Conservation (phyloP, 2,888 invertebrate species). For the Polymixis flavicincta region DNA sequence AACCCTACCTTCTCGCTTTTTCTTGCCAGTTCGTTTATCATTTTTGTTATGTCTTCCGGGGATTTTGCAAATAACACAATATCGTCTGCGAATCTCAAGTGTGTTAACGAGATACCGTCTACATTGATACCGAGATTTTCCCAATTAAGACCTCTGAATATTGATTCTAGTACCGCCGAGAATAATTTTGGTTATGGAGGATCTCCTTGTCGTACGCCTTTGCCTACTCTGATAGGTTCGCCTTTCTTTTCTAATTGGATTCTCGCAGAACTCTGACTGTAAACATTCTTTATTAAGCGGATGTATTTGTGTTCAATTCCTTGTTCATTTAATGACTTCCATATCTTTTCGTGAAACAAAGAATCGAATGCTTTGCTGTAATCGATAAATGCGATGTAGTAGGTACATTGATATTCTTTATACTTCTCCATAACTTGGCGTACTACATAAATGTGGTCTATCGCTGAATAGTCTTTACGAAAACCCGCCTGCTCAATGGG, state of each 20-base stretch:
- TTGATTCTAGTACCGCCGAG: no score
- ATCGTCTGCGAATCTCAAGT: no score
- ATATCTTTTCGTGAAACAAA: background rate
- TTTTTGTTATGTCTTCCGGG: no score
- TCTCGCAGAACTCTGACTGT: background rate
- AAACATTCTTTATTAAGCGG: background rate
- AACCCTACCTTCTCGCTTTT: no score
- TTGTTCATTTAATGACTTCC: slow-evolving; percentile 5
- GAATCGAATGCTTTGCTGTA: slow-evolving; percentile 22
- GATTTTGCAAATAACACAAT: no score
- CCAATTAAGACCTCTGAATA: no score
- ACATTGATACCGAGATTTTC: no score
- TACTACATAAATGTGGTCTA: slow-evolving; percentile 9
- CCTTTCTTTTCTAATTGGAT: slow-evolving; percentile 2
- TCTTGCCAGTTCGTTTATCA: no score
- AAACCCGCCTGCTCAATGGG: slow-evolving; percentile 3
- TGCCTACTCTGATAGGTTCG: background rate
- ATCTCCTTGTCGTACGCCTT: no score
- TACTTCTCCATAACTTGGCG: slow-evolving; percentile 11
- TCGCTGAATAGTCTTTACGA: slow-evolving; percentile 1
- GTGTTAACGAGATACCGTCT: no score
- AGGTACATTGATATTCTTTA: background rate
- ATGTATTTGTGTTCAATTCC: slow-evolving; percentile 10
- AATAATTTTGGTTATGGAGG: no score
- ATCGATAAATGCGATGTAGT: slow-evolving; percentile 8